Conservation (phyloP, 2,113 vertebrate species). For the Thalassoma bifasciatum region DNA sequence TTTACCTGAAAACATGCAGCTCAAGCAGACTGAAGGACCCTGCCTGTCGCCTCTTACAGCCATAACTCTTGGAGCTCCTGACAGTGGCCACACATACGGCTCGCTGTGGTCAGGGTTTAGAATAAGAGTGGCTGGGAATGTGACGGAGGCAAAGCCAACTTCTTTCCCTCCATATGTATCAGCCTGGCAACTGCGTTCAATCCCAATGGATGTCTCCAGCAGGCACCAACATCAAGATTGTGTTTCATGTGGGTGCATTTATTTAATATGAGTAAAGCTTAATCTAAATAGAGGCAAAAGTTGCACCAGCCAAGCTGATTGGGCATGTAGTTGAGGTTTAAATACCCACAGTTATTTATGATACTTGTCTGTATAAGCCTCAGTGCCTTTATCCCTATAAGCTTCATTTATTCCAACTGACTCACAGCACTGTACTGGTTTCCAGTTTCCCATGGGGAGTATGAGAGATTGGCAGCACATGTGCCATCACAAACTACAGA, state of each 20-base stretch:
- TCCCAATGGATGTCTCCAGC: conserved; percentile 7
- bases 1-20: conserved; percentile 10
- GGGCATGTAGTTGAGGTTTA: conserved; percentile 37
- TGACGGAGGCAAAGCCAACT: conserved; percentile 46
- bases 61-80: conserved; percentile 38
- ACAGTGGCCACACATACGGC: conserved; percentile 43
- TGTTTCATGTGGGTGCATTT: conserved; percentile 38
- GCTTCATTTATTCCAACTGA: conserved; percentile 63
- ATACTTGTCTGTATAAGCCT: conserved; percentile 59
- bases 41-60: conserved; percentile 24
- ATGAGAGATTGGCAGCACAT: conserved; percentile 35
- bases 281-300: conserved; percentile 29
- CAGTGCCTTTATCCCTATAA: conserved; percentile 45
- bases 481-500: conserved; percentile 43
- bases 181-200: conserved; percentile 54
- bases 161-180: conserved; percentile 28
- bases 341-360: conserved; percentile 65
- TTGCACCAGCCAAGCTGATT: conserved; percentile 27
- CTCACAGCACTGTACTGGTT: conserved; percentile 50
- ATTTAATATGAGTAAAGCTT: conserved; percentile 36
- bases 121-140: conserved; percentile 67
- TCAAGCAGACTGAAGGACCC: neutral
- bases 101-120: conserved; percentile 46
- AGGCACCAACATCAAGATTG: conserved; percentile 20
- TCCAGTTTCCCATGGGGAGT: conserved; percentile 59